Conservation (phyloP, 1,140 invertebrate genomes). For the Drosophila pandora region DNA sequence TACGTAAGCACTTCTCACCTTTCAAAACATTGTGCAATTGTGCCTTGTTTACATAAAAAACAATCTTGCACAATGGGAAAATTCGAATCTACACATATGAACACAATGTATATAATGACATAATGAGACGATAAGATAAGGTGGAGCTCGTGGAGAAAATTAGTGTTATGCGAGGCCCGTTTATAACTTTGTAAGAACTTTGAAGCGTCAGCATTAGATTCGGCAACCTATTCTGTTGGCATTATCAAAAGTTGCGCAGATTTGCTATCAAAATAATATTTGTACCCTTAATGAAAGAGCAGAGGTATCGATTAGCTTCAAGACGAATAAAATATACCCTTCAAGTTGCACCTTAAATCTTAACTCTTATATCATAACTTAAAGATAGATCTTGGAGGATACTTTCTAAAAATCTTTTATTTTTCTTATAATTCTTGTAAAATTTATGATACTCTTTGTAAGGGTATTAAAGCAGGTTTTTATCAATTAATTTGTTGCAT, state of each 20-base stretch:
- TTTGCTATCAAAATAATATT: background rate
- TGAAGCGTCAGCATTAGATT: conserved; percentile 1
- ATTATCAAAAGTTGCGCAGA: conserved; percentile 1
- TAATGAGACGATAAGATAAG: background rate
- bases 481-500: background rate
- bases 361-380: too few relatives aligned
- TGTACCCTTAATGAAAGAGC: background rate
- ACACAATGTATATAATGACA: background rate
- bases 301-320: background rate
- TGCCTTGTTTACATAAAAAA: background rate
- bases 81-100: background rate
- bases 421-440: background rate
- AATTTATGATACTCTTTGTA: background rate
- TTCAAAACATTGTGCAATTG: background rate
- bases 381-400: too few relatives aligned
- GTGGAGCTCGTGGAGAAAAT: background rate
- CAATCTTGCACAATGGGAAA: background rate
- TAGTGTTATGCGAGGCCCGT: conserved; percentile 3
- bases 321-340: background rate
- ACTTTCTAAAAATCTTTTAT: too few relatives aligned
- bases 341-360: too few relatives aligned
- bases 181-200: background rate
- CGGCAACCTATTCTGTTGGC: background rate
- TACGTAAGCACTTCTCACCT: background rate
- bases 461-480: background rate